phyloP scores from a whole-genome alignment of 2,113 vertebrate genomes.

The Suricata suricatta region DNA sequence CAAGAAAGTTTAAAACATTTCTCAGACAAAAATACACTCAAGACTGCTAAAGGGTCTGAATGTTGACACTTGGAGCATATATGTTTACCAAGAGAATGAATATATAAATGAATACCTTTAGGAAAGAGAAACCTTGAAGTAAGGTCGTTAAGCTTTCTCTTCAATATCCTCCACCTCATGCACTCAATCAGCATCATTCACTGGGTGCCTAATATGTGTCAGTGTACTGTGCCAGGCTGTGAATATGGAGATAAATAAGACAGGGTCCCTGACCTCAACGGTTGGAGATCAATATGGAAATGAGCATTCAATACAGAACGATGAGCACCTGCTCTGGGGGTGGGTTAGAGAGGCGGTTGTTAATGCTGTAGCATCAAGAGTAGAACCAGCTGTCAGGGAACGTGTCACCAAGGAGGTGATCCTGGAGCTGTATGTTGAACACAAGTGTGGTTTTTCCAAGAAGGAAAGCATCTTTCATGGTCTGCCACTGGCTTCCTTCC shows the following conservation, averaged over 20 bases:
- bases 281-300: background rate
- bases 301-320: background rate
- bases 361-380: background rate
- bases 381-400: background rate
- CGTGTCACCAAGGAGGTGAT: background rate
- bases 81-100: background rate
- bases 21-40: background rate
- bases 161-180: background rate
- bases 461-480: background rate
- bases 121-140: background rate
- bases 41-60: background rate
- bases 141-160: slow-evolving; percentile 5
- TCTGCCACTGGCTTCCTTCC: background rate
- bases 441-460: background rate
- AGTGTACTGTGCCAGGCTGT: slow-evolving; percentile 22
- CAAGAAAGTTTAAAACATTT: background rate
- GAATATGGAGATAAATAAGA: slow-evolving; percentile 53
- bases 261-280: background rate
- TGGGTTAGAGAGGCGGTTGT: background rate
- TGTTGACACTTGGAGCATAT: background rate
- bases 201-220: background rate
- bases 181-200: slow-evolving; percentile 27
- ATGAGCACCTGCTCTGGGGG: background rate
- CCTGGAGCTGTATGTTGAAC: background rate
- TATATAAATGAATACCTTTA: background rate